These are phyloP conservation scores for Muscina levida DNA, from an alignment of 2,888 invertebrate species.

Conservation along the genomic window DNA sequence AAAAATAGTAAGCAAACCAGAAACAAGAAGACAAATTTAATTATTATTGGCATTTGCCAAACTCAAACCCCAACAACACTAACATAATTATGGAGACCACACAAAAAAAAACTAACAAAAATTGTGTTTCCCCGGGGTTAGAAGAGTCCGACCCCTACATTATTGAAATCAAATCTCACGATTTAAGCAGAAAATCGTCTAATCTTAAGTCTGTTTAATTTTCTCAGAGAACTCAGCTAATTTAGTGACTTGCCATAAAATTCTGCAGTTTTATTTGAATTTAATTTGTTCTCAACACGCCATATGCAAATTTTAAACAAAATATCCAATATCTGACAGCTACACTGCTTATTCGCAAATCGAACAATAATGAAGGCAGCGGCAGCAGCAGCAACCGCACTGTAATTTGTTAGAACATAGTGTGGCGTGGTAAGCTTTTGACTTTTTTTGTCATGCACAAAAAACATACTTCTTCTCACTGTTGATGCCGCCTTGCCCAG, in stretches of 20 bases:
- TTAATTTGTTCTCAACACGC: constrained; percentile 58
- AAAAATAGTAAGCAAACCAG: background rate
- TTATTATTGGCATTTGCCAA: background rate
- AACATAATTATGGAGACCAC: background rate
- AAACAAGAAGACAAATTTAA: constrained; percentile 9
- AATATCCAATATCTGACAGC: background rate
- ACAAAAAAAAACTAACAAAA: background rate
- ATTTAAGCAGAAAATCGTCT: background rate
- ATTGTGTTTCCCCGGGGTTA: background rate
- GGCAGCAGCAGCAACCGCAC: background rate
- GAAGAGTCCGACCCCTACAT: too few relatives aligned
- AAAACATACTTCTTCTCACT: background rate
- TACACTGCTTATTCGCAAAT: background rate
- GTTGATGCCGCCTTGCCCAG: background rate
- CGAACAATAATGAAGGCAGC: too few relatives aligned
- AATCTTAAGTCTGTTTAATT: constrained; percentile 1
- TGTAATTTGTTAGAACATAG: background rate
- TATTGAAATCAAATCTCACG: too few relatives aligned
- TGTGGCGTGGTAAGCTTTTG: background rate
- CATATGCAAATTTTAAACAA: constrained; percentile 49
- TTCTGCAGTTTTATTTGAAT: constrained; percentile 35
- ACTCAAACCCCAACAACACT: background rate
- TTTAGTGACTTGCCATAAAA: background rate
- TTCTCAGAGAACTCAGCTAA: too few relatives aligned
- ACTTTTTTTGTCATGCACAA: background rate